These are phyloP conservation scores for Xestia c-nigrum DNA, from an alignment of 2,888 invertebrate species.

Conservation along the genomic window DNA sequence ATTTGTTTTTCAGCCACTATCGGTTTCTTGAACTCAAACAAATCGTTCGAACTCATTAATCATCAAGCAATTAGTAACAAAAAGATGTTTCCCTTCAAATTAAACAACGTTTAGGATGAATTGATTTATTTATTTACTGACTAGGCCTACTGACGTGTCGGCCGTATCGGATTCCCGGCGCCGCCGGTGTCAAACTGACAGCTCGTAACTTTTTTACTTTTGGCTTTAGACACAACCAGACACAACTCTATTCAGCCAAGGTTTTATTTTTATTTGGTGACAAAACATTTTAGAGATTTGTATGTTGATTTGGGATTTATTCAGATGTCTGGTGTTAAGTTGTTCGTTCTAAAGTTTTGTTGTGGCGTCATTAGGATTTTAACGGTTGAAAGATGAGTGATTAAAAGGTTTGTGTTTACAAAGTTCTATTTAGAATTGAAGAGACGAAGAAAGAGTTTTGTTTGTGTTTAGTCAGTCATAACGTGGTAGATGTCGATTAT, in stretches of 20 bases:
- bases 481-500: not conserved
- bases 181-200: slow-evolving; percentile 86
- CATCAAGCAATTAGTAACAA: slow-evolving; percentile 63
- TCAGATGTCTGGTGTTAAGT: slow-evolving; percentile 66
- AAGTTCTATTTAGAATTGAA: slow-evolving; percentile 18
- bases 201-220: slow-evolving; percentile 79
- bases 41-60: slow-evolving; percentile 44
- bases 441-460: no score
- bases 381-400: slow-evolving; percentile 49
- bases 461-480: no score
- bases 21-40: slow-evolving; percentile 31
- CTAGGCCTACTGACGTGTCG: slow-evolving; percentile 84
- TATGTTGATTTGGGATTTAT: slow-evolving; percentile 75
- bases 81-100: slow-evolving; percentile 54
- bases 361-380: slow-evolving; percentile 61
- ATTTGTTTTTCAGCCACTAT: slow-evolving; percentile 48
- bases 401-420: slow-evolving; percentile 46
- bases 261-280: slow-evolving; percentile 80
- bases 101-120: slow-evolving; percentile 60
- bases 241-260: slow-evolving; percentile 78
- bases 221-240: slow-evolving; percentile 73
- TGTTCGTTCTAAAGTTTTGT: slow-evolving; percentile 59
- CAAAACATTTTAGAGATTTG: slow-evolving; percentile 75
- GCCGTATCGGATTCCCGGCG: slow-evolving; percentile 81
- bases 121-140: slow-evolving; percentile 73